Evolutionary conservation across 2,797 vertebrate genomes (phyloP), one percentile per base, ranked within the genome.

Genomic region (Microhierax caerulescens): DNA sequence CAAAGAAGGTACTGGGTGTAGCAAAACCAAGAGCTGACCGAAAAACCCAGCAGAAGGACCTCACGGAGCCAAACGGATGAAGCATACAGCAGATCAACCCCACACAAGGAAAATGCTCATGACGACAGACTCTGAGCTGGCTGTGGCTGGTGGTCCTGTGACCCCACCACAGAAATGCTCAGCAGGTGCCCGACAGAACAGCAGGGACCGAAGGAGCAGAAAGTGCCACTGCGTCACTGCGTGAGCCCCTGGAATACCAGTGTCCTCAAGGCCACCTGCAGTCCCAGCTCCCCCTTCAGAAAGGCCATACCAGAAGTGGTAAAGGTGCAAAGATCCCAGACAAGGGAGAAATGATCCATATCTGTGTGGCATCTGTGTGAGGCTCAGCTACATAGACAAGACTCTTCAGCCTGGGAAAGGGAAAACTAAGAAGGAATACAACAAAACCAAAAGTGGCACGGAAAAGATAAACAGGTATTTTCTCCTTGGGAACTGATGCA

Each of bases 221-320:
- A 45, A 63, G 48, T 4, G 3, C 16, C 27, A 13, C 13, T 2
- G 0, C 3, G 0, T 18, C 32, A 1, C 39, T 16, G 59, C 1
- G 0, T 2, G 7, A n/a, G 41, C 24, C 39, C 22, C n/a, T 7
- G 43, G 14, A 7, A 20, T 5, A 34, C 16, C 39, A 4, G 7
- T 7, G 13, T 75, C 51, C 64, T 39, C 45, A 17, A 10, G 7
- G n/a, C 32, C 41, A 22, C 17, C 36, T 14, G 28, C 74, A 50
- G 53, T 9, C 41, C 69, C 13, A 1, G 17, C 30, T 48, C n/a
- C 53, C 53, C 32, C 34, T 39, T 15, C 60, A n/a, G 11, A 79
- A 60, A 43, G 43, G 56, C 15, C 39, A 9, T 3, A 16, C 23
- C 70, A 72, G 64, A 39, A 36, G 43, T 8, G 30, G 67, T 45